Conservation (phyloP, 2,888 invertebrate species). For the Drosophila anomelani region DNA sequence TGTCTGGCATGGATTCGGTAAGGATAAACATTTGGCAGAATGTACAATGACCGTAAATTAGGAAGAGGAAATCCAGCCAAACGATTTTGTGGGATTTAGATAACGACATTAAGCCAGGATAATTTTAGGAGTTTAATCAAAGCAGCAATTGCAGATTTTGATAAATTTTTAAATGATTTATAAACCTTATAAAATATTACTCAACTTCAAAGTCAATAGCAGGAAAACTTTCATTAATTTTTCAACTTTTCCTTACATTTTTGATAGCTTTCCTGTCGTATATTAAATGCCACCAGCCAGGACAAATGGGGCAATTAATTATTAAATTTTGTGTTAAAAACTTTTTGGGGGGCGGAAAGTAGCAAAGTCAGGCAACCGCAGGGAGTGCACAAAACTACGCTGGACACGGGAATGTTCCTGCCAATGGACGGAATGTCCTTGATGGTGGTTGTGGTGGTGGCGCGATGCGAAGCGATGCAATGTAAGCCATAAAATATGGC, state of each 20-base stretch:
- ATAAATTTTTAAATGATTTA: background rate
- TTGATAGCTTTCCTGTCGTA: background rate
- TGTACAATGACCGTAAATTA: slow-evolving; percentile 4
- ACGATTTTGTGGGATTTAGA: background rate
- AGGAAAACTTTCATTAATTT: background rate
- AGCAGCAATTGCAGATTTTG: background rate
- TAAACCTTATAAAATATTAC: background rate
- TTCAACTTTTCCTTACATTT: slow-evolving; percentile 1
- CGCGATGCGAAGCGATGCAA: slow-evolving; percentile 17
- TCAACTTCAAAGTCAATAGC: slow-evolving; percentile 2
- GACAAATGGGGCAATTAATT: slow-evolving; percentile 63
- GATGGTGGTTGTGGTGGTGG: slow-evolving; percentile 23
- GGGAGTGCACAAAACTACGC: slow-evolving; percentile 32
- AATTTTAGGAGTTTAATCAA: background rate
- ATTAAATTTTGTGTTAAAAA: slow-evolving; percentile 66
- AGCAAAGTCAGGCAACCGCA: slow-evolving; percentile 38
- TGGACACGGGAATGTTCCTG: slow-evolving; percentile 32
- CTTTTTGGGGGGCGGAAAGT: slow-evolving; percentile 48
- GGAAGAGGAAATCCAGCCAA: slow-evolving; percentile 5
- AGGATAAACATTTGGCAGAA: slow-evolving; percentile 36
- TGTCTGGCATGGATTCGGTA: slow-evolving; percentile 18
- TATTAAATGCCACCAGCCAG: slow-evolving; percentile 10
- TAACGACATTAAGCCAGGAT: background rate
- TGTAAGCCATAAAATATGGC: slow-evolving; percentile 68
- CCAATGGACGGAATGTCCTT: slow-evolving; percentile 58